Evolutionary conservation across 1,140 invertebrate species (phyloP), one percentile per base, ranked within the genome.

Genomic region (Vanessa atalanta): DNA sequence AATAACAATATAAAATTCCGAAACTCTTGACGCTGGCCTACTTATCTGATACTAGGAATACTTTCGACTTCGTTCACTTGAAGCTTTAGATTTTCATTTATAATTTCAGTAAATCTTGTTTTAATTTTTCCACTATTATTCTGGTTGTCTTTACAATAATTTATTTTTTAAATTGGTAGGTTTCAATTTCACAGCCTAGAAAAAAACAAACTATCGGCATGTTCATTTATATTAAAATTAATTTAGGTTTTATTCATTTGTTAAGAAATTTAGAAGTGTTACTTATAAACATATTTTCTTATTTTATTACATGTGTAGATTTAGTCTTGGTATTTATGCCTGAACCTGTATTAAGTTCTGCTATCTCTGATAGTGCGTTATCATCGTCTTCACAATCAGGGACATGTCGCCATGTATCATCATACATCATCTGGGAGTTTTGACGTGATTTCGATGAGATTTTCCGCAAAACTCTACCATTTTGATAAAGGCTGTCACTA

Each of bases 351-450:
- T 48, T 73, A 47, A 75, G 51, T 75, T 20, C 51, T 68, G 64
- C 65, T 80, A 77, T 71, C 73, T 57, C 55, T 75, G 85, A 84
- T 86, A 80, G 73, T 50, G 66, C 70, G 75, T 88, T 90, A 90
- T 89, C 86, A 82, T 53, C 71, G 70, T 82, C 83, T 81, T 75
- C 70, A 79, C 78, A 80, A 85, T 87, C 86, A 80, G 79, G 78
- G 77, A 74, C 78, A 69, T 80, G 78, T 83, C 79, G 72, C 80
- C 77, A 87, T 92, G 82, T 77, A 90, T 90, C 88, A 90, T 89
- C 82, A 85, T 92, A 80, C 87, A 91, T 92, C 89, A 91, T 85
- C 79, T 69, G 74, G 65, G 78, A 82, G 81, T 85, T 82, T 89
- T 84, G 85, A 88, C 89, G 82, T 83, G 66, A 73, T 76, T 82